Conservation (phyloP, 2,797 vertebrate species). For the Molothrus ater region DNA sequence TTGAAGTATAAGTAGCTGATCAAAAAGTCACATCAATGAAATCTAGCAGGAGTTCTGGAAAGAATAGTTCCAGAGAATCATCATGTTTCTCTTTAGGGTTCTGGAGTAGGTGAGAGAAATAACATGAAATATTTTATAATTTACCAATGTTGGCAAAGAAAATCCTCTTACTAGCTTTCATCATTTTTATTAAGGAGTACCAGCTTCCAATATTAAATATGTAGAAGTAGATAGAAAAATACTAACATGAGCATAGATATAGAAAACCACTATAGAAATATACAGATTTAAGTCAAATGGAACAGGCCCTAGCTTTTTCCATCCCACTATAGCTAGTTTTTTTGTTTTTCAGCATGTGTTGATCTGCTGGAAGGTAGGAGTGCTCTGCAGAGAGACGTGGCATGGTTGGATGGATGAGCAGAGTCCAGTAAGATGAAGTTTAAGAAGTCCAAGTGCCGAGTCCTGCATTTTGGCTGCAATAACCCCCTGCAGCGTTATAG, state of each 20-base stretch:
- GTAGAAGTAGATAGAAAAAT: neutral
- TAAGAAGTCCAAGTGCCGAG: fast-evolving
- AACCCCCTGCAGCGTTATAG: fast-evolving
- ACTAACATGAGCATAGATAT: neutral
- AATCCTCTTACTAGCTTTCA: neutral
- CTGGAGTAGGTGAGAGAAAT: neutral
- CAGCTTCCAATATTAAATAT: neutral
- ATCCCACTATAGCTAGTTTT: fast-evolving
- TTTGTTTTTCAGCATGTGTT: fast-evolving
- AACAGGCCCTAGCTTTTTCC: neutral
- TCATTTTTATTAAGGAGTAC: neutral
- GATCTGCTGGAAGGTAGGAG: too few species aligned
- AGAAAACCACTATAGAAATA: neutral
- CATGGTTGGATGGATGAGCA: fast-evolving
- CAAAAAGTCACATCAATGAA: neutral
- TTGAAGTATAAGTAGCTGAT: neutral
- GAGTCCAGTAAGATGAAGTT: neutral
- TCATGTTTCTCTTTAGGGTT: neutral
- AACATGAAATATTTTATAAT: neutral
- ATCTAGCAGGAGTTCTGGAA: neutral
- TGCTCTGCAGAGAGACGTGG: neutral
- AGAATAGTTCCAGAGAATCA: neutral
- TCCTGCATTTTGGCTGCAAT: neutral
- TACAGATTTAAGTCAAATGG: neutral
- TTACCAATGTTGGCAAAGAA: neutral